Evolutionary conservation across 1,140 invertebrate genomes (phyloP).

Genomic region (Asbolus verrucosus): DNA sequence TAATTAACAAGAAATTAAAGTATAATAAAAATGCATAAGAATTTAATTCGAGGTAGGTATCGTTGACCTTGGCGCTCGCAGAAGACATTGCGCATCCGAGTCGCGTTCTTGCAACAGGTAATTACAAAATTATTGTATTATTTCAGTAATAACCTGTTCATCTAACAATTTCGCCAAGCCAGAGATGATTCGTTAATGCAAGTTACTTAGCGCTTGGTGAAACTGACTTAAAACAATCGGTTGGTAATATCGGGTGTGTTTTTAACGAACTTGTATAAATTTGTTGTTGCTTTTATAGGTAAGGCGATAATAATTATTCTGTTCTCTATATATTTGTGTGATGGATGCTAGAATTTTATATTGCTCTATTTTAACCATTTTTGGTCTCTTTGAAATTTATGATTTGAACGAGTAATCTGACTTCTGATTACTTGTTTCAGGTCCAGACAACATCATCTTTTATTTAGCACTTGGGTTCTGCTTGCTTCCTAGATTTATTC

Average conservation of each 20-base stretch:
- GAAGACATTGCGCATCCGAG: too few species aligned
- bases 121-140: constrained; percentile 1
- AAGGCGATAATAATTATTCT: constrained; percentile 33
- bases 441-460: constrained; percentile 41
- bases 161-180: background rate
- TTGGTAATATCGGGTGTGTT: constrained; percentile 15
- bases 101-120: too few species aligned
- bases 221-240: background rate
- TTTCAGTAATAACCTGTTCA: background rate
- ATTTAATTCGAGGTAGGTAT: constrained; percentile 9
- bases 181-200: too few species aligned
- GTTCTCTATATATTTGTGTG: constrained; percentile 23
- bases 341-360: constrained; percentile 33
- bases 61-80: background rate
- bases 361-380: constrained; percentile 21
- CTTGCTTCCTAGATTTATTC: constrained; percentile 37
- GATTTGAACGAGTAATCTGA: constrained; percentile 47
- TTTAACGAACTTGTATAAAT: constrained; percentile 4
- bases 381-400: background rate
- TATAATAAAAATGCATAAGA: too few species aligned
- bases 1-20: too few species aligned
- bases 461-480: constrained; percentile 42
- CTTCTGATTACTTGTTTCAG: constrained; percentile 46
- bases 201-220: background rate
- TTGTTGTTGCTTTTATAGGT: constrained; percentile 38